These are phyloP conservation scores for Varanus salvator DNA, from an alignment of 2,113 vertebrate genomes.

Conservation along the genomic window DNA sequence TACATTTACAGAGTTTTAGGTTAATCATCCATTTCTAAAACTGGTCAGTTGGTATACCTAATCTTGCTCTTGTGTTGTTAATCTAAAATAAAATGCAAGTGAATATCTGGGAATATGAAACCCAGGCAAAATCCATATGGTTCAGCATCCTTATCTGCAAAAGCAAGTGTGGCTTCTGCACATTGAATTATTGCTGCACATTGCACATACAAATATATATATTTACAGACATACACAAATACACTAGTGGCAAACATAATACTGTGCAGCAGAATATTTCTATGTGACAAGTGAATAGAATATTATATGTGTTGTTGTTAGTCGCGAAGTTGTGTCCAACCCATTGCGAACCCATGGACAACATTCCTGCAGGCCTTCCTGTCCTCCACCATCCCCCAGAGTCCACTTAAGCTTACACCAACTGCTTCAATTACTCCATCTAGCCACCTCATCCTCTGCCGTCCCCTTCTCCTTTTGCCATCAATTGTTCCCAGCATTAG, in stretches of 20 bases:
- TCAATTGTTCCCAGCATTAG: no score
- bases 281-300: neutral
- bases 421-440: no score
- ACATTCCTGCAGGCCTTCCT: no score
- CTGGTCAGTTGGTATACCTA: neutral
- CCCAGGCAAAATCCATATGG: neutral
- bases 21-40: conserved; percentile 5
- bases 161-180: neutral
- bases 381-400: no score
- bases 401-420: no score
- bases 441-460: no score
- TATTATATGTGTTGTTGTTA: no score
- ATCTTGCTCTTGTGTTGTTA: neutral
- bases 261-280: neutral
- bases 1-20: neutral
- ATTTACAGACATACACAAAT: neutral
- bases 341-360: no score
- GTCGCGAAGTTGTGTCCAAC: no score
- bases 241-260: neutral
- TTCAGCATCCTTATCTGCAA: neutral
- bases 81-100: neutral
- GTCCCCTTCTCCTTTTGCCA: no score
- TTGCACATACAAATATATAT: neutral
- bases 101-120: neutral
- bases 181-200: neutral